Evolutionary conservation across 2,113 vertebrate genomes (phyloP), one percentile per base, ranked within the genome.

Genomic region (Ailuropoda melanoleuca): DNA sequence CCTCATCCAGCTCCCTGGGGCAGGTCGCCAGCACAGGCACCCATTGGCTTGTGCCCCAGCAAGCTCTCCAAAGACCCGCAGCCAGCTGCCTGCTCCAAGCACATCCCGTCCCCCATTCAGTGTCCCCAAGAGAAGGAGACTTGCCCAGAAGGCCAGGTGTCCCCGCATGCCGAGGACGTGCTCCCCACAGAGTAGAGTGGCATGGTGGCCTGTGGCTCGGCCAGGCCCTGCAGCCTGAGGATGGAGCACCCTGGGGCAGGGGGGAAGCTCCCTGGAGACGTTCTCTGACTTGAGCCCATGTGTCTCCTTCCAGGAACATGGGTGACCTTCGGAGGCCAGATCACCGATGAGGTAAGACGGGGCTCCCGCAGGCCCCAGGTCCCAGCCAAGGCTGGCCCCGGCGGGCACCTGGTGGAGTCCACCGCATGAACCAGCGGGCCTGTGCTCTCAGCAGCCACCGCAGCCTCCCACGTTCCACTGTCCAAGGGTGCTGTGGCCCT

Each of bases 241-340:
- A 15, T 31, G 3, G 15, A 62, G 46, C 15, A 4, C 46, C 39
- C 48, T 6, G 0, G 0, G 58, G 62, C 48, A 37, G 14, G 62
- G 24, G 0, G 8, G 0, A 2, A 5, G 39, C 8, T 18, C 75
- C 74, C 37, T 8, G 4, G 60, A 46, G 8, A 12, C 1, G 8
- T 34, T 18, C 62, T 31, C 89, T 97, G 19, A 96, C 50, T 6
- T n/a, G 9, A 23, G 24, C 58, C 39, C 96, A 6, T 95, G 6
- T 90, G 92, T 97, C 97, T 88, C 82, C 97, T 97, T 94, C 7
- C 93, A 99, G 99, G 99, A 98, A 99, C 99, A 98, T 99, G 99
- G 99, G 99, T 99, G 98, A 99, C 99, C 4, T 99, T 99, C 1
- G 99, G 99, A 55, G 99, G 99, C 93, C 99, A 99, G 98, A 99